Evolutionary conservation across 2,113 vertebrate genomes (phyloP).

Genomic region (Peucedramus taeniatus): DNA sequence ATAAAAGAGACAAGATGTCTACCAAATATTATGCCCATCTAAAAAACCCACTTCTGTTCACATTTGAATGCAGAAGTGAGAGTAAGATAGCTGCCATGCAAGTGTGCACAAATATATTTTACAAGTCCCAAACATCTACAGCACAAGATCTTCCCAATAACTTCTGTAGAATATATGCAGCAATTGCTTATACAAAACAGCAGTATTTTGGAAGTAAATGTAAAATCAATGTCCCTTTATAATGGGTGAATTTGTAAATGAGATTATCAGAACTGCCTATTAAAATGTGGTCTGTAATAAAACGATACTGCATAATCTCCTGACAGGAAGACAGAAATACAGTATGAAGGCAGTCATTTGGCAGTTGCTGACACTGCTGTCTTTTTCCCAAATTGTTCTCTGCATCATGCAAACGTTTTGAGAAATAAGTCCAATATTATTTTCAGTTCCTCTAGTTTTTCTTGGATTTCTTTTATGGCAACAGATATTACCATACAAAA

Average conservation of each 20-base stretch:
- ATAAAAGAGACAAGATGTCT: neutral
- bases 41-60: neutral
- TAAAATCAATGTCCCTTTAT: conserved; percentile 17
- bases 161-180: neutral
- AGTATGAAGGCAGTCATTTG: neutral
- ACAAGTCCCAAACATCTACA: neutral
- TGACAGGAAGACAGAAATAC: neutral
- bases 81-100: neutral
- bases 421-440: neutral
- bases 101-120: neutral
- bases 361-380: neutral
- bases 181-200: neutral
- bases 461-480: neutral
- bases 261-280: conserved; percentile 15
- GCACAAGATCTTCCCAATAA: neutral
- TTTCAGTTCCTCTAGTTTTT: neutral
- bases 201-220: conserved; percentile 6
- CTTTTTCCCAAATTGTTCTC: neutral
- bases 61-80: neutral
- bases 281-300: conserved; percentile 3
- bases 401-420: neutral
- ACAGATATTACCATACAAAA: neutral
- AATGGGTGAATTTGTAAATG: neutral
- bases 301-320: neutral
- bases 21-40: neutral